Conservation (phyloP, 2,888 invertebrate genomes). For the Pristionchus fissidentatus region DNA sequence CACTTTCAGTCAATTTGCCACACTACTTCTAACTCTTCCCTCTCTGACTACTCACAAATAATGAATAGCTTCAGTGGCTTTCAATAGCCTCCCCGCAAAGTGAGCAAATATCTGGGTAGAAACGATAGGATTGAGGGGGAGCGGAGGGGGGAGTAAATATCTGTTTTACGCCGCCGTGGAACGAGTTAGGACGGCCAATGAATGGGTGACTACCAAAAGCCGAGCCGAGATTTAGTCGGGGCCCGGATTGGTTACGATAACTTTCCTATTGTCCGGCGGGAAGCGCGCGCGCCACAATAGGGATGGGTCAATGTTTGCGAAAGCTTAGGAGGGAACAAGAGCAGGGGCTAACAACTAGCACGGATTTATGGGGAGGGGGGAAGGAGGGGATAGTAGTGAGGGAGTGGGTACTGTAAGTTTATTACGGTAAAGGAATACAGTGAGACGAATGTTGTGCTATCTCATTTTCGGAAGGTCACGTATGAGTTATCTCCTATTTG, state of each 20-base stretch:
- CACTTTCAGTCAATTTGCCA: not conserved
- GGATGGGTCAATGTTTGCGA: constrained; percentile 6
- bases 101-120: not conserved
- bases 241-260: constrained; percentile 21
- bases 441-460: too few species aligned
- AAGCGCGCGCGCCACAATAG: not conserved
- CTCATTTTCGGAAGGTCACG: too few species aligned
- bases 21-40: not conserved
- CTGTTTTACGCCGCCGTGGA: constrained; percentile 5
- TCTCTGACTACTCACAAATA: constrained; percentile 17
- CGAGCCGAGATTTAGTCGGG: constrained; percentile 28
- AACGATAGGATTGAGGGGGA: not conserved
- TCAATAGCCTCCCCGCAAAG: too few species aligned
- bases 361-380: not conserved
- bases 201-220: constrained; percentile 24
- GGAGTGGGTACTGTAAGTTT: not conserved
- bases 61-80: constrained; percentile 21
- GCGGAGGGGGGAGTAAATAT: not conserved
- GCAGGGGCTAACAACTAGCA: not conserved
- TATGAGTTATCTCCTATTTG: too few species aligned
- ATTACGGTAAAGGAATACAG: too few species aligned
- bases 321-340: constrained; percentile 26
- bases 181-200: constrained; percentile 24
- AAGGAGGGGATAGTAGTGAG: constrained; percentile 15
- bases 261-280: not conserved